These are phyloP conservation scores for Pycnomerus fuliginosus DNA, from an alignment of 2,888 invertebrate species.

Conservation along the genomic window DNA sequence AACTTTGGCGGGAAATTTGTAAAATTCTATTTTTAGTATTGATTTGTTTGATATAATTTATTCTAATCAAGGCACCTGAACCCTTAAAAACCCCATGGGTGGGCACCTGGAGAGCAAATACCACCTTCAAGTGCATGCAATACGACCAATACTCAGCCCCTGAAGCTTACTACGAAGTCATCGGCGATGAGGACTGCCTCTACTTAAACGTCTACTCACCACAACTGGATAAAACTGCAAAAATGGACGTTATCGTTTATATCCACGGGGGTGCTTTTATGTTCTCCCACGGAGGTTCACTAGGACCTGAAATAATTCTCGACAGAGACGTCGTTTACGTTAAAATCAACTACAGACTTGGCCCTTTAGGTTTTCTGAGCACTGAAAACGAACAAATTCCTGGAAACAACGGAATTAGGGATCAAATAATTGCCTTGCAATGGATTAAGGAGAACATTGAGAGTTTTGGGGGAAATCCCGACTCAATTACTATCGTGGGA, in stretches of 20 bases:
- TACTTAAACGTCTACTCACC: conserved; percentile 63
- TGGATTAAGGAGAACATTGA: conserved; percentile 68
- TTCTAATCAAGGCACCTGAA: conserved; percentile 62
- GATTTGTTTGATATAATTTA: no score
- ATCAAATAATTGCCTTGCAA: conserved; percentile 66
- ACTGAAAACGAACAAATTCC: conserved; percentile 67
- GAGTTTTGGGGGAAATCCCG: conserved; percentile 68
- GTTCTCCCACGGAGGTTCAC: conserved; percentile 60
- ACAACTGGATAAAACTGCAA: conserved; percentile 2
- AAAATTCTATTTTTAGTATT: no score
- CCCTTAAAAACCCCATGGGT: conserved; percentile 60
- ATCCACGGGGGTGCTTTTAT: conserved; percentile 71
- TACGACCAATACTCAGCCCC: conserved; percentile 5
- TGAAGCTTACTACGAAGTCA: conserved; percentile 32
- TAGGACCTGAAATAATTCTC: conserved; percentile 61
- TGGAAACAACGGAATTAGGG: conserved; percentile 71
- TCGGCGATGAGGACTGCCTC: conserved; percentile 66
- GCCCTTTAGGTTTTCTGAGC: conserved; percentile 64
- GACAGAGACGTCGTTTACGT: conserved; percentile 63
- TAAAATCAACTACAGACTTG: conserved; percentile 68
- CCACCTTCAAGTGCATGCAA: conserved; percentile 45
- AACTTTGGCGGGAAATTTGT: no score
- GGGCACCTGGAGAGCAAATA: conserved; percentile 66
- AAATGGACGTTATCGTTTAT: conserved; percentile 59
- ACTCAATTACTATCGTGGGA: conserved; percentile 65